Percentiles rank a stretch among this genome's conserved stretches.
These are phyloP conservation scores for Eurystomus glaucurus DNA, from an alignment of 2,797 vertebrate genomes.

Conservation along the genomic window DNA sequence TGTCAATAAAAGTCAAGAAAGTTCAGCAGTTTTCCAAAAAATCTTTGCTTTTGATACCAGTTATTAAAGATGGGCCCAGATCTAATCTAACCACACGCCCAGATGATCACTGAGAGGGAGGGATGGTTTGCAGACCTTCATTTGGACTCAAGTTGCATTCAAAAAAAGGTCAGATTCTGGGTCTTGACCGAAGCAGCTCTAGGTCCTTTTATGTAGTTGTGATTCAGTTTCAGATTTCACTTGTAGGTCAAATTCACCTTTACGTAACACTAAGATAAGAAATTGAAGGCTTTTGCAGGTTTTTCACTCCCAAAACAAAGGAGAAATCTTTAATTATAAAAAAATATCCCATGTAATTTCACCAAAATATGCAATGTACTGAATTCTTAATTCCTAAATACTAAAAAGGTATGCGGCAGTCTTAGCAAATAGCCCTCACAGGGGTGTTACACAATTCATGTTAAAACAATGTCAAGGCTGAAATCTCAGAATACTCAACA, in stretches of 20 bases:
- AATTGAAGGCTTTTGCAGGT: background rate
- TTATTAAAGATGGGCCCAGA: background rate
- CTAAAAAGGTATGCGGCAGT: background rate
- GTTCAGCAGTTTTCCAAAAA: background rate
- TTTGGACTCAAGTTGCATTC: background rate
- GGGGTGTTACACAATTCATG: background rate
- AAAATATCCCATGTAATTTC: background rate
- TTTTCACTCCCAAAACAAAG: background rate
- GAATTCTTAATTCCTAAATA: background rate
- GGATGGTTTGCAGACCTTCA: background rate
- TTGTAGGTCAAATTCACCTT: background rate
- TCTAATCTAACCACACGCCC: background rate
- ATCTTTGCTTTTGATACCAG: background rate
- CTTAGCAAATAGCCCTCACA: background rate
- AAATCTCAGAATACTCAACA: background rate
- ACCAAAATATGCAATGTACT: background rate
- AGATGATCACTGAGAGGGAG: background rate
- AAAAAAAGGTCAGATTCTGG: background rate
- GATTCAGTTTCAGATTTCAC: conserved; percentile 4
- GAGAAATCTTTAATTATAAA: background rate
- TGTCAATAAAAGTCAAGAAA: background rate
- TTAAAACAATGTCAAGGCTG: background rate
- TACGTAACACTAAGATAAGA: background rate
- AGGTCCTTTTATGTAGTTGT: background rate
- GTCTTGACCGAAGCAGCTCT: background rate